phyloP scores from a whole-genome alignment of 2,888 invertebrate species.

The Ichneumoninae sp. region DNA sequence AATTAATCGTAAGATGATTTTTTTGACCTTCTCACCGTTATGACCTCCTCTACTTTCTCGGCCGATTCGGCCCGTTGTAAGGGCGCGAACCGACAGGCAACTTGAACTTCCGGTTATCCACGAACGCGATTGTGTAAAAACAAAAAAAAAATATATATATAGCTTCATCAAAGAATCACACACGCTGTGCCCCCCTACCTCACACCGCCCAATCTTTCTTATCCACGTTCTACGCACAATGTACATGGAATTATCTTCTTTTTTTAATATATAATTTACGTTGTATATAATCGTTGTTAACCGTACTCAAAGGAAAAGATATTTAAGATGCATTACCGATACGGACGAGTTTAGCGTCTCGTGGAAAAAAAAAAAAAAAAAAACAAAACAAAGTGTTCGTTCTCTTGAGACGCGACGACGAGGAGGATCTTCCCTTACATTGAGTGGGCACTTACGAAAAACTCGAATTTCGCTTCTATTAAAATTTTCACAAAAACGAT shows the following conservation, averaged over 20 bases:
- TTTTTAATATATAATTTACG: conserved; percentile 50
- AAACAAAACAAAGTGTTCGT: not conserved
- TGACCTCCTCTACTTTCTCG: conserved; percentile 1
- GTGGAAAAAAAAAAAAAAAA: not conserved
- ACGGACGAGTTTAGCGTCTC: conserved; percentile 39
- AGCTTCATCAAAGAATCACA: conserved; percentile 45
- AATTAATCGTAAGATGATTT: conserved; percentile 43
- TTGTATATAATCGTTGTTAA: conserved; percentile 66
- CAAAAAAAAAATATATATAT: conserved; percentile 17
- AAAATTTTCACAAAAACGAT: not conserved
- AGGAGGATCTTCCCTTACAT: not conserved
- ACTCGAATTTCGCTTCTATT: not conserved
- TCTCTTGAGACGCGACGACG: conserved; percentile 4
- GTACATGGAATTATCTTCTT: conserved; percentile 37
- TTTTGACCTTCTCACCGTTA: conserved; percentile 2
- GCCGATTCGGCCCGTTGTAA: conserved; percentile 27
- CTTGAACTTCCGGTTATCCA: conserved; percentile 31
- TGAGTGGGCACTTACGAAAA: not conserved
- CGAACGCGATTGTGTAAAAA: conserved; percentile 28
- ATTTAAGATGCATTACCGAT: conserved; percentile 33
- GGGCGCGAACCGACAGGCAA: conserved; percentile 29
- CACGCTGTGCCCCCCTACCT: conserved; percentile 47
- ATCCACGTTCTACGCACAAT: conserved; percentile 59
- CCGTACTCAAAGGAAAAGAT: conserved; percentile 37
- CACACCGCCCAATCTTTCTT: conserved; percentile 50